Percentiles rank a stretch among this genome's conserved stretches.
Conservation (phyloP, 2,888 invertebrate genomes). For the Dysmachus trigonus region DNA sequence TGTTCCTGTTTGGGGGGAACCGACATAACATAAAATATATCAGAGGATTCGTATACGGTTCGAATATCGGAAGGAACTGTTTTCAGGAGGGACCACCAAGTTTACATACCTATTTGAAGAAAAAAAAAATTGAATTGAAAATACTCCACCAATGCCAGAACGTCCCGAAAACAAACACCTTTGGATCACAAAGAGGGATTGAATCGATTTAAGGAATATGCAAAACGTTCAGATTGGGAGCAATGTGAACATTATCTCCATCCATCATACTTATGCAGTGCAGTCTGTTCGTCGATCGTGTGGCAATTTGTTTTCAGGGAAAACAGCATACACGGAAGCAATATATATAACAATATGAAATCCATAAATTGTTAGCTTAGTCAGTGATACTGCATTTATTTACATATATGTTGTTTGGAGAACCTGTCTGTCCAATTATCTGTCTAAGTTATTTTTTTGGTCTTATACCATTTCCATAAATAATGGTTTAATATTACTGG, state of each 20-base stretch:
- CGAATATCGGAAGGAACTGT: not conserved
- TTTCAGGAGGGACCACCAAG: not conserved
- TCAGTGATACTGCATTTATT: not conserved
- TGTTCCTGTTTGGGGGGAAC: not conserved
- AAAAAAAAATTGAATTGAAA: not conserved
- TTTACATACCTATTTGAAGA: not conserved
- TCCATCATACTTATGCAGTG: not conserved
- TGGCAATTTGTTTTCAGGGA: not conserved
- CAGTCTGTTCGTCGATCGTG: not conserved
- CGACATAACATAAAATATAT: not conserved
- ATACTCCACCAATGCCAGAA: not conserved
- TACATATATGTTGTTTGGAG: too few relatives aligned
- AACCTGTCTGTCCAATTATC: too few relatives aligned
- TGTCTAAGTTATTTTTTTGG: too few relatives aligned
- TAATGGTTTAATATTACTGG: too few relatives aligned
- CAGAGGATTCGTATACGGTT: not conserved
- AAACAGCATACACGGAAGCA: not conserved
- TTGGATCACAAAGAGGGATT: not conserved
- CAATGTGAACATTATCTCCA: not conserved
- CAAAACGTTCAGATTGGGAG: not conserved
- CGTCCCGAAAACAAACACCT: not conserved
- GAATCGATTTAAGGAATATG: not conserved
- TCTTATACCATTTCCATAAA: too few relatives aligned
- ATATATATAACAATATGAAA: not conserved
- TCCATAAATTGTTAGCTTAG: not conserved